Base-by-base conservation (phyloP, 1,140 invertebrate genomes). In the Cyclina sinensis region DNA sequence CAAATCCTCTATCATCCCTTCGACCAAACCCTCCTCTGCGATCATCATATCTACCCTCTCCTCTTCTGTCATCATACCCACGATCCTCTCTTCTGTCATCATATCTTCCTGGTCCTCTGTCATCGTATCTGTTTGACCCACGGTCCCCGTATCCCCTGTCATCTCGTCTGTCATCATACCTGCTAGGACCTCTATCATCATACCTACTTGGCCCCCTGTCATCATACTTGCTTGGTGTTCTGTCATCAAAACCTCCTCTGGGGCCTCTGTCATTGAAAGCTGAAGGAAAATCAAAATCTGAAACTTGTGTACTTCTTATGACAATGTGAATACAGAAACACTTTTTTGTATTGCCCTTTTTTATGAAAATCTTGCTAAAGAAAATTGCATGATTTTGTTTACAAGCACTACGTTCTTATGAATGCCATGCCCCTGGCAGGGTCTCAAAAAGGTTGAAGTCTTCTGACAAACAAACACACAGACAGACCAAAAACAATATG, bases 101-200 rank as follows among this genome's bases (percentile, higher is more conserved):
- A 39, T 32, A 32, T 37, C 78, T 43, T 30, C 80, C 78, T 35
- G 21, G 4, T 24, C 57, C 37, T 70, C 81, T 43, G 24, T 83
- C 81, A 32, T 39, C 81, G 24, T 35, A 54, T 51, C 84, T 37
- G 5, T n/a, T 59, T 0, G 37, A 30, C n/a, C 80, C 80, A 24
- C 65, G 43, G n/a, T 85, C 83, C 37, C 83, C 39, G 37, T 18
- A 46, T 11, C 59, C 59, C 74, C 82, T 73, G n/a, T 84, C 82
- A n/a, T 73, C 82, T 14, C 78, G 18, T 16, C 76, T 48, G 65
- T 87, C 85, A 43, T 80, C 85, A 80, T 59, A 87, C 2, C 85
- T 11, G 30, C 78, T 70, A 24, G 78, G 62, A 57, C 76, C 76
- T 51, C 86, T 24, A 30, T 87, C 86, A 0, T 78, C 84, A 51